These are phyloP conservation scores for Whitmania pigra DNA, from an alignment of 1,140 invertebrate genomes.

Conservation along the genomic window DNA sequence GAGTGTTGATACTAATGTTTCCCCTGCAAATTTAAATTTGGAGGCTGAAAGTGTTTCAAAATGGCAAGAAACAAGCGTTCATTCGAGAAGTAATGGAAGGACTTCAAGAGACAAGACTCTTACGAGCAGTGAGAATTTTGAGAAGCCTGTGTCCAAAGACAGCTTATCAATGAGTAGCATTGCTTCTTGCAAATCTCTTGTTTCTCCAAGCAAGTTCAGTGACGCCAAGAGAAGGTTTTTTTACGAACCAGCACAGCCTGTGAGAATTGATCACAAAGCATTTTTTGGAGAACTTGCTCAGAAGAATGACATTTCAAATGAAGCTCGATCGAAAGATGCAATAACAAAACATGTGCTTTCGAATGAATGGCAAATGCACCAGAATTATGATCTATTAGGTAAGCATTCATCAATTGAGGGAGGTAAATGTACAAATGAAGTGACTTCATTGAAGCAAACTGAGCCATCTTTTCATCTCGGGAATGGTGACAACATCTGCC, in stretches of 20 bases:
- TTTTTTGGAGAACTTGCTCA: conserved; percentile 17
- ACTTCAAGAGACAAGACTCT: not conserved
- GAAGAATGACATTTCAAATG: not conserved
- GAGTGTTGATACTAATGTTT: not conserved
- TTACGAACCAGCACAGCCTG: conserved; percentile 18
- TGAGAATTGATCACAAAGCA: conserved; percentile 20
- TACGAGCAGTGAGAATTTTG: conserved; percentile 2
- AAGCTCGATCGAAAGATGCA: not conserved
- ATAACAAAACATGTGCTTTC: not conserved
- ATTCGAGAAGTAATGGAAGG: no score
- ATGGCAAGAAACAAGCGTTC: no score
- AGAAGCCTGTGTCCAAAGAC: not conserved
- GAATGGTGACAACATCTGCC: not conserved
- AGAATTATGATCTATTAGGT: no score
- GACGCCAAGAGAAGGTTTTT: conserved; percentile 24
- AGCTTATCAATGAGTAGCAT: conserved; percentile 1
- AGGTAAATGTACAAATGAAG: no score
- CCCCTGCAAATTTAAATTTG: not conserved
- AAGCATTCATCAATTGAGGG: no score
- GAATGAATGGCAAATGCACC: no score
- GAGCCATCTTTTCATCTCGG: no score
- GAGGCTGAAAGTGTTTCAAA: not conserved
- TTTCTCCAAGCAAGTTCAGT: conserved; percentile 18
- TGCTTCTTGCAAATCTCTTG: not conserved
- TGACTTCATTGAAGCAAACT: no score